Conservation (phyloP, 2,888 invertebrate species). For the Aporophyla nigra region DNA sequence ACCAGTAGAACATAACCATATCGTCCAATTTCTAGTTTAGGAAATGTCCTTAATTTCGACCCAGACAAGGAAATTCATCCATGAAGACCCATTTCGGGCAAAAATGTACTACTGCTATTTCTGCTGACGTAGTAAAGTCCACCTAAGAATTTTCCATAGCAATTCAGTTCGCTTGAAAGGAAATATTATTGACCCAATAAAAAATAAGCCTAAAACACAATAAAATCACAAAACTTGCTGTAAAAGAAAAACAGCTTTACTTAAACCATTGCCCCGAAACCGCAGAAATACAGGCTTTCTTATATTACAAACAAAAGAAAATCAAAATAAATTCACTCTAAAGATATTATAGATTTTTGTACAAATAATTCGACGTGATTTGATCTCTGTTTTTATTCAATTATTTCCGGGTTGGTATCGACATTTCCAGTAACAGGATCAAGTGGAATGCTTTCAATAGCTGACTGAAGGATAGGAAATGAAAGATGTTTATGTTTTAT, state of each 20-base stretch:
- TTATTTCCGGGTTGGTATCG: slow-evolving; percentile 28
- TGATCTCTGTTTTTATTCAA: slow-evolving; percentile 27
- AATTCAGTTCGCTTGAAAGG: slow-evolving; percentile 8
- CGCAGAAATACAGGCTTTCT: slow-evolving; percentile 30
- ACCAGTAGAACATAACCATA: background rate
- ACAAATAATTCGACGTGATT: slow-evolving; percentile 30
- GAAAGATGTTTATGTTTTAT: background rate
- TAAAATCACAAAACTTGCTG: slow-evolving; percentile 22
- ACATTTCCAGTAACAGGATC: slow-evolving; percentile 6
- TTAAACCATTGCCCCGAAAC: slow-evolving; percentile 42
- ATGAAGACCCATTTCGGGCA: background rate
- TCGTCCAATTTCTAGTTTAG: background rate
- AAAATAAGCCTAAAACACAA: slow-evolving; percentile 33
- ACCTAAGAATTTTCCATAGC: background rate
- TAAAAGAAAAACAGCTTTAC: slow-evolving; percentile 47
- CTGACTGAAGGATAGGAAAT: background rate
- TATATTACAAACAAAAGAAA: slow-evolving; percentile 42
- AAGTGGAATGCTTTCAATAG: slow-evolving; percentile 12
- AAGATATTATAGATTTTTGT: slow-evolving; percentile 24
- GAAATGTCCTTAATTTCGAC: background rate
- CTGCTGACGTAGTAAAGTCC: background rate
- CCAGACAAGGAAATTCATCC: no score
- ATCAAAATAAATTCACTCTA: slow-evolving; percentile 26
- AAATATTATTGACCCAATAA: slow-evolving; percentile 43
- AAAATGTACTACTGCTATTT: background rate